Conservation (phyloP, 92 coral and sea anemone genomes). For the Zoanthus solanderi region DNA sequence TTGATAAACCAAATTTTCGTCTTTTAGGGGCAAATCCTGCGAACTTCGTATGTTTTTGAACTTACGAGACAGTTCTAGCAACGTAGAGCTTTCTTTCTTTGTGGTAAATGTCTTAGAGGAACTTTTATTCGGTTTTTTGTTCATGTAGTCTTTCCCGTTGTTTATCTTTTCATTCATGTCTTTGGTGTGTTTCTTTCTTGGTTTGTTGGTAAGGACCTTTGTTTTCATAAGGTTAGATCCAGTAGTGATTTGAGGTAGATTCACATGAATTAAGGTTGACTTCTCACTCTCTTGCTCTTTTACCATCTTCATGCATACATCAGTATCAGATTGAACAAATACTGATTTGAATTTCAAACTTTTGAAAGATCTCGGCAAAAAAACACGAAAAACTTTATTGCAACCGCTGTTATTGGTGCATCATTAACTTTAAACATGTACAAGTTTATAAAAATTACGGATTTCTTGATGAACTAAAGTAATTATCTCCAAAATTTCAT, state of each 20-base stretch:
- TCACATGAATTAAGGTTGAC: background rate
- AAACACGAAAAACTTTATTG: background rate
- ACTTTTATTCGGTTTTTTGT: background rate
- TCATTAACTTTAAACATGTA: no score
- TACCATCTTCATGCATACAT: background rate
- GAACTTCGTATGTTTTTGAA: background rate
- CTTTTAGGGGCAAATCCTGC: background rate
- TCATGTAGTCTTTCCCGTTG: background rate
- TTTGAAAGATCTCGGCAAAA: background rate
- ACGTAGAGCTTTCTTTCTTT: background rate
- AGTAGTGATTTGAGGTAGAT: constrained; percentile 23
- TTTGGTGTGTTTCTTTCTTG: background rate
- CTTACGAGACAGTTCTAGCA: constrained; percentile 23
- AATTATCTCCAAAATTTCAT: background rate
- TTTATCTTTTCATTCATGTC: background rate
- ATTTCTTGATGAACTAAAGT: background rate
- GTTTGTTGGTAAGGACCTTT: background rate
- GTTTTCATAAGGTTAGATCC: background rate
- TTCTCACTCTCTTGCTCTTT: background rate
- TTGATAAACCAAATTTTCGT: background rate
- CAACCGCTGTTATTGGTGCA: background rate
- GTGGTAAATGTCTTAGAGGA: constrained; percentile 1
- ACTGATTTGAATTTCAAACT: background rate
- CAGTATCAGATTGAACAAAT: no score
- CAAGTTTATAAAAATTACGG: no score